Base-by-base conservation (phyloP, 2,113 vertebrate species). In the Hepsetus odoe region DNA sequence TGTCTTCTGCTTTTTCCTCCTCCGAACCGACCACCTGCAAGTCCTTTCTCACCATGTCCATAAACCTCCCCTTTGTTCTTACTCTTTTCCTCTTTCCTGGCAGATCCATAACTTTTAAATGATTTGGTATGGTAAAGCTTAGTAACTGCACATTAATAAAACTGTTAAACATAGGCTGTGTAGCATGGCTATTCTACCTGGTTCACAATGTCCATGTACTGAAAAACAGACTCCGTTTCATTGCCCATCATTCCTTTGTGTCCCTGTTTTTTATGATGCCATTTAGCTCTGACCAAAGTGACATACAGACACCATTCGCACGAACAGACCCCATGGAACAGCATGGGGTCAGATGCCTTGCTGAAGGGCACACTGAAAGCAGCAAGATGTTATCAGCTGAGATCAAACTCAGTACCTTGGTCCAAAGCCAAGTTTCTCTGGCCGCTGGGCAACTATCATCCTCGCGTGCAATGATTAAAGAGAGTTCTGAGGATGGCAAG, bases 381-480 rank as follows among this genome's bases (percentile, higher is more conserved):
- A 65, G 33, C 61, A 35, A 33, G 61, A 65, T 65, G 61, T 38
- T 65, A 65, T 38, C 32, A 56, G 69, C 55, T 44, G 40, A 30
- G 35, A 59, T 73, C 18, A 1, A 20, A 61, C 38, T 61, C 38
- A 32, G 26, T 8, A 61, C 61, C 38, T 20, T 61, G 56, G 22
- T 44, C 24, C 35, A n/a, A 9, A 38, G 33, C 35, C 53, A 72
- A 28, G 9, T 72, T 55, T 24, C 32, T 72, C 49, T n/a, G 20
- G 61, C 61, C 33, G 32, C n/a, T 33, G 61, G 32, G 61, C 32
- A 11, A 38, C 18, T 33, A 65, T 65, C 61, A 65, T 20, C 42
- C n/a, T 18, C 26, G 14, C 44, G 32, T 26, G 20, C 32, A 38
- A 42, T 76, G 68, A 76, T 26, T 76, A 65, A 76, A 65, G 46